Conservation (phyloP, 2,113 vertebrate species). For the Ceyx margarethae region DNA sequence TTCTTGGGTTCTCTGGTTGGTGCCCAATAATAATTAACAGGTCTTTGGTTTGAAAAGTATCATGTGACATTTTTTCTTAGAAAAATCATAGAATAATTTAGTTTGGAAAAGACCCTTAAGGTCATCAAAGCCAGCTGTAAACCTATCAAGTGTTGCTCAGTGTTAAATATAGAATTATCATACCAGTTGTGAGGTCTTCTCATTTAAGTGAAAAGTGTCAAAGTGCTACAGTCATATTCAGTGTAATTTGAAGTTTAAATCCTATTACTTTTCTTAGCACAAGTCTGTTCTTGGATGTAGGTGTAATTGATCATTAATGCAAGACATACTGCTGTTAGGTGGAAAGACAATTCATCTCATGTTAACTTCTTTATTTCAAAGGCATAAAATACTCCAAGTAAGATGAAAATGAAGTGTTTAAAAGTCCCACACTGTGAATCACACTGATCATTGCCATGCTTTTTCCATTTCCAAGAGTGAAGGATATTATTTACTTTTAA, state of each 20-base stretch:
- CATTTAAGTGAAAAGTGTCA: not conserved
- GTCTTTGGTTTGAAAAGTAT: not conserved
- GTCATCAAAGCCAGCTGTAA: not conserved
- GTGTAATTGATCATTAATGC: constrained; percentile 47
- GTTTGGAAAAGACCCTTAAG: not conserved
- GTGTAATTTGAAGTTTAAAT: constrained; percentile 33
- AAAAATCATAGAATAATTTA: not conserved
- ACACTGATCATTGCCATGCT: constrained; percentile 21
- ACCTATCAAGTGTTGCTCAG: not conserved
- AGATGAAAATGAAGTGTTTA: constrained; percentile 44
- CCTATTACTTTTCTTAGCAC: constrained; percentile 9
- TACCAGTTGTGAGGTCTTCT: not conserved
- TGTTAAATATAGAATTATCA: not conserved
- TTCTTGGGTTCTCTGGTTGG: not conserved
- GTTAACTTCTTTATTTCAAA: constrained; percentile 41
- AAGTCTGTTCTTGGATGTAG: constrained; percentile 11
- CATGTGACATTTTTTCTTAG: not conserved
- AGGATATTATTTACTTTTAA: constrained; percentile 58
- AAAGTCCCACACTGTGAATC: constrained; percentile 37
- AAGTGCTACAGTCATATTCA: not conserved
- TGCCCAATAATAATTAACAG: not conserved
- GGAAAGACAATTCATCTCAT: constrained; percentile 5
- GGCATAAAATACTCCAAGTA: constrained; percentile 32
- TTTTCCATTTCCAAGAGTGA: constrained; percentile 38
- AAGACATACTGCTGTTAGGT: constrained; percentile 13